Percentiles rank a stretch among this genome's conserved stretches.
Conservation (phyloP, 2,888 invertebrate species). For the Lordiphosa fenestrarum region DNA sequence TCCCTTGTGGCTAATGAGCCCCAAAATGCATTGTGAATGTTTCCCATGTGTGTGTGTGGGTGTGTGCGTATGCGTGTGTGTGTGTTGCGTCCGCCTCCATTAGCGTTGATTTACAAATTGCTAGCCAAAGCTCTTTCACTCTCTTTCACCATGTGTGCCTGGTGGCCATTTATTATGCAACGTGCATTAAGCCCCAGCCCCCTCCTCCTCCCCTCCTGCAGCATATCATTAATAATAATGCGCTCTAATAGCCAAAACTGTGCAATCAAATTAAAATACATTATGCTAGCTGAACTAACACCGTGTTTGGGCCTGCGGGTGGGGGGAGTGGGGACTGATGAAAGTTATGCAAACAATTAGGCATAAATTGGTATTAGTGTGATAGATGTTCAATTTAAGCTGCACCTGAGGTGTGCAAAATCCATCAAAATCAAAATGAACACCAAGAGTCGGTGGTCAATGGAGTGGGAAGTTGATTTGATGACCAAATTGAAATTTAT, state of each 20-base stretch:
- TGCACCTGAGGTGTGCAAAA: too few species aligned
- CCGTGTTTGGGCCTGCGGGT: slow-evolving; percentile 1
- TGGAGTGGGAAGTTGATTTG: too few species aligned
- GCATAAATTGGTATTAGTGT: too few species aligned
- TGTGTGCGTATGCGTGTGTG: not conserved
- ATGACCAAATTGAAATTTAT: too few species aligned
- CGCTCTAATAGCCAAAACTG: slow-evolving; percentile 41
- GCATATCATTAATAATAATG: slow-evolving; percentile 54
- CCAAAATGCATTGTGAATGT: slow-evolving; percentile 36
- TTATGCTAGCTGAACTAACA: slow-evolving; percentile 18
- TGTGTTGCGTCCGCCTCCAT: slow-evolving; percentile 37
- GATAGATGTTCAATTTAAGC: too few species aligned
- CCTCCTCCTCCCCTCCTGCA: too few species aligned
- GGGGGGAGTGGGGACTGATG: too few species aligned
- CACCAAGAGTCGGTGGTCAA: too few species aligned
- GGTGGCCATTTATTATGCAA: slow-evolving; percentile 31
- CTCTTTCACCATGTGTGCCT: slow-evolving; percentile 4
- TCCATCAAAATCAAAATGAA: too few species aligned
- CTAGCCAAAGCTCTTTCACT: not conserved
- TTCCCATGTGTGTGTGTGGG: not conserved
- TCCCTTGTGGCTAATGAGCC: slow-evolving; percentile 31
- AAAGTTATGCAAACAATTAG: too few species aligned
- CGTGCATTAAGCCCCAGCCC: slow-evolving; percentile 15
- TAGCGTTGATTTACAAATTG: slow-evolving; percentile 38
- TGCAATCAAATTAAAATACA: slow-evolving; percentile 63